Base-by-base conservation (phyloP, 2,888 invertebrate species). In the Homarus gammarus region DNA sequence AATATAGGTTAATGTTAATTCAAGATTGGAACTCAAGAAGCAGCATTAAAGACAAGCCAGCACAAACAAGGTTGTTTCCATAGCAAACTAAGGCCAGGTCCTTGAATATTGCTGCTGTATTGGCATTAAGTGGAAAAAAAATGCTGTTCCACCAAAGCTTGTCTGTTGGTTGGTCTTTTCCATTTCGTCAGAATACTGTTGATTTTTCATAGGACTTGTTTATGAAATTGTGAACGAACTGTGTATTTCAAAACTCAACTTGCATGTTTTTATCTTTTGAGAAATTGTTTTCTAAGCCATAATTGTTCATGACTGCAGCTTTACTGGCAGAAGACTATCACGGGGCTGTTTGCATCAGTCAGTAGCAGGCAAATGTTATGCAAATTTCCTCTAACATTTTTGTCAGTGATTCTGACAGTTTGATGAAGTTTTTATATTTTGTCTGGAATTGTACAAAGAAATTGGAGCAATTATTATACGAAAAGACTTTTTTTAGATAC, bases 71-170 rank as follows among this genome's bases (percentile, higher is more conserved):
- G 70, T 49, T 86, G 49, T 70, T 75, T 33, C 51, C 75, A 36
- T 40, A 88, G 77, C 5, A 51, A 75, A 75, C 31, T 36, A 82
- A 31, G 73, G 84, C 27, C 49, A 68, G 72, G 38, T 22, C 33
- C 38, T 22, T 15, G 49, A 38, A 61, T 70, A 56, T 51, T 75
- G 84, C 75, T 84, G 49, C 75, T 75, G 49, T 75, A 84, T 44
- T 84, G 73, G 51, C 73, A 75, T 75, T 49, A 51, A 38, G 75
- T 72, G 38, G 68, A 70, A 61, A 56, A 81, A 31, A 61, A 61
- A 51, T 73, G 61, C 49, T 87, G 68, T 72, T n/a, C 49, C 49
- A 72, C 64, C 72, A 87, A 87, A 81, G 87, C 87, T 82, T 79
- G 49, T 82, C 51, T 40, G 72, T 82, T 82, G 40, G 82, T 61